Evolutionary conservation across 2,113 vertebrate species (phyloP).

Genomic region (Argyrosomus japonicus): DNA sequence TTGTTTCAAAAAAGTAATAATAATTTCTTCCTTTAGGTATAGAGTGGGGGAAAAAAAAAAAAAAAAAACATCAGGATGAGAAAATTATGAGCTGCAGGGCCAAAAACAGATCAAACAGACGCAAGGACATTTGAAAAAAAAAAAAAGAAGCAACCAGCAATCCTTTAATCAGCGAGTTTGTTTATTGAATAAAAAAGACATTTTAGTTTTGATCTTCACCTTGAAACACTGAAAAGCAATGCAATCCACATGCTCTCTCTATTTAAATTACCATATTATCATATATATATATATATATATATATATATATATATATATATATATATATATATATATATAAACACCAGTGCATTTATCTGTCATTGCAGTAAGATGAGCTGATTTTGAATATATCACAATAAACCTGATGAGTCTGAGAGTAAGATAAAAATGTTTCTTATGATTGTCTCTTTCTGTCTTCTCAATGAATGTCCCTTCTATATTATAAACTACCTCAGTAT

Average conservation of each 20-base stretch:
- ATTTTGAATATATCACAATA: constrained; percentile 1
- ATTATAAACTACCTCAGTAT: neutral
- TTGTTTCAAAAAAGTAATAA: neutral
- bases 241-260: neutral
- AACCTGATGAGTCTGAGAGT: neutral
- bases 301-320: too few relatives aligned
- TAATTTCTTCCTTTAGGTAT: neutral
- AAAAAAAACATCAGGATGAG: neutral
- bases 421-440: neutral
- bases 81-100: neutral
- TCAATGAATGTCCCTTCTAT: neutral
- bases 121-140: neutral
- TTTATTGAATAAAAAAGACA: neutral
- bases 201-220: neutral
- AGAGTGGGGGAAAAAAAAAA: neutral
- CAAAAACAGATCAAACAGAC: neutral
- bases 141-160: neutral
- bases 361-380: neutral
- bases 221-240: neutral
- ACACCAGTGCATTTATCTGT: neutral
- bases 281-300: too few relatives aligned
- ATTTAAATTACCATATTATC: neutral
- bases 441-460: neutral
- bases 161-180: neutral
- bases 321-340: too few relatives aligned